phyloP scores from a whole-genome alignment of 2,797 vertebrate genomes.

The Centropyge bicolor region DNA sequence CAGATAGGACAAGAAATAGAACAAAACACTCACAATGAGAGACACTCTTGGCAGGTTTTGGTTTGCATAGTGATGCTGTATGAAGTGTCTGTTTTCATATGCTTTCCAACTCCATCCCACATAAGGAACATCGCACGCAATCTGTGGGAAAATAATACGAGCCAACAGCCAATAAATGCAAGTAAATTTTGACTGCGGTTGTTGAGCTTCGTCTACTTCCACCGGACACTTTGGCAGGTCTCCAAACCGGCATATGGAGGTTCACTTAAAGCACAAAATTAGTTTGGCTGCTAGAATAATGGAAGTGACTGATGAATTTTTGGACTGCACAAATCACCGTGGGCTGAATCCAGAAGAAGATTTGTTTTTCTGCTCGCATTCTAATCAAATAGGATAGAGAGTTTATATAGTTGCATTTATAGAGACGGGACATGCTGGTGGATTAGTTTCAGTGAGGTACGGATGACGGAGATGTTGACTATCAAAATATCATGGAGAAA shows the following conservation, averaged over 20 bases:
- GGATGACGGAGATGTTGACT: slow-evolving; percentile 17
- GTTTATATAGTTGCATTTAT: slow-evolving; percentile 18
- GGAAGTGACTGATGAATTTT: slow-evolving; percentile 49
- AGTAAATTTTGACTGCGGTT: slow-evolving; percentile 24
- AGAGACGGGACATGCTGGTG: slow-evolving; percentile 16
- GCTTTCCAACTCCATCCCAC: slow-evolving; percentile 24
- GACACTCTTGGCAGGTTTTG: slow-evolving; percentile 31
- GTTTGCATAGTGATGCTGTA: slow-evolving; percentile 20
- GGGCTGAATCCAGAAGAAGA: slow-evolving; percentile 55
- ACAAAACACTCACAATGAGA: slow-evolving; percentile 23
- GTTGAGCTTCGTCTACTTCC: slow-evolving; percentile 30
- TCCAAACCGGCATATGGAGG: slow-evolving; percentile 51
- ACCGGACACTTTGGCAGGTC: slow-evolving; percentile 31
- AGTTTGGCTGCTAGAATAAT: slow-evolving; percentile 69
- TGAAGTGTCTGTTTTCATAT: slow-evolving; percentile 21
- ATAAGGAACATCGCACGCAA: slow-evolving; percentile 12
- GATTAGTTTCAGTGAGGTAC: slow-evolving; percentile 32
- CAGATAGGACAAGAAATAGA: slow-evolving; percentile 31
- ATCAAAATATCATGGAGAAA: not conserved
- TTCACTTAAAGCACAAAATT: slow-evolving; percentile 61
- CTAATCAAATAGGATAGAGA: slow-evolving; percentile 25
- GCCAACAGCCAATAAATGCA: slow-evolving; percentile 28
- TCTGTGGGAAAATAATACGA: slow-evolving; percentile 29
- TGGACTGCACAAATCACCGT: slow-evolving; percentile 38
- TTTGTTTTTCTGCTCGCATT: slow-evolving; percentile 47